These are phyloP conservation scores for Synanthedon tipuliformis DNA, from an alignment of 2,888 invertebrate genomes.

Conservation along the genomic window DNA sequence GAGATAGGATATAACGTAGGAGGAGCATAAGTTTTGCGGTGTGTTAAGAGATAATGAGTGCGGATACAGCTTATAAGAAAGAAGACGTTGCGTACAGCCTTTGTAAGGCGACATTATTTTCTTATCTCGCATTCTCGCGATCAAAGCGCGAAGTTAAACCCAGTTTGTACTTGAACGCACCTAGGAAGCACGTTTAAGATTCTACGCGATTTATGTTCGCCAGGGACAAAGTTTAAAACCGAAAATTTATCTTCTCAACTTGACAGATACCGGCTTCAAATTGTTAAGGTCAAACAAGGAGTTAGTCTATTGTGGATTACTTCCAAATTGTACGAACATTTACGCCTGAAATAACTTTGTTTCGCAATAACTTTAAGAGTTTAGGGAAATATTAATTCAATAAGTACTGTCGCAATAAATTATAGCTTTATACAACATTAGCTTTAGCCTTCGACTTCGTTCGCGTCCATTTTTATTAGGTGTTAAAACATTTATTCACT, in stretches of 20 bases:
- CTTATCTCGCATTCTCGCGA: conserved; percentile 39
- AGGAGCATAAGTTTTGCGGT: conserved; percentile 54
- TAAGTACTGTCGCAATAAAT: too few relatives aligned
- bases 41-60: conserved; percentile 63
- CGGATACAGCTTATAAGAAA: conserved; percentile 48
- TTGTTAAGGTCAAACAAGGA: conserved; percentile 37
- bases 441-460: too few relatives aligned
- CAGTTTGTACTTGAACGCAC: conserved; percentile 43
- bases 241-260: conserved; percentile 50
- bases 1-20: conserved; percentile 51
- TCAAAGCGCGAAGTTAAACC: conserved; percentile 27
- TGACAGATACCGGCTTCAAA: conserved; percentile 30
- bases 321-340: conserved; percentile 29
- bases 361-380: conserved; percentile 8
- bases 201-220: conserved; percentile 47
- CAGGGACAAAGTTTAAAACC: conserved; percentile 39
- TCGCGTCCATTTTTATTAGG: too few relatives aligned
- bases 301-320: conserved; percentile 31
- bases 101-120: conserved; percentile 46
- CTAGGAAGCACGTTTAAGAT: conserved; percentile 39
- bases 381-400: too few relatives aligned
- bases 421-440: too few relatives aligned
- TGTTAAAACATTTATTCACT: too few relatives aligned
- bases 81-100: conserved; percentile 45
- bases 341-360: conserved; percentile 19